A percentile compares a stretch with the other conserved stretches of the same genome.
These are phyloP conservation scores for Phyllotis vaccarum DNA, from an alignment of 2,797 vertebrate species.

Conservation along the genomic window DNA sequence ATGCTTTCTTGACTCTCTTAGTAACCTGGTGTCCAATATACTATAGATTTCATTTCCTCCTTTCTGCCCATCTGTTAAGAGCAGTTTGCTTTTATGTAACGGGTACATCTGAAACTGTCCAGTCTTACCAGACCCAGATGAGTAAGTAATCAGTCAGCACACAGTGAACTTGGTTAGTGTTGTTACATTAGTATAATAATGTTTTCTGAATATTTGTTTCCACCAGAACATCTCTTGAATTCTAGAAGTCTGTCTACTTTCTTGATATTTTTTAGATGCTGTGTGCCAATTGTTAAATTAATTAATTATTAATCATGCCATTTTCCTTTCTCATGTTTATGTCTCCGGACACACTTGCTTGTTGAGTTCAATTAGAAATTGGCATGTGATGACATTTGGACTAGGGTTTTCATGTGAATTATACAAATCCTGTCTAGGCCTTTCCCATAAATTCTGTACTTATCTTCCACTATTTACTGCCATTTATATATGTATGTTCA, in stretches of 20 bases:
- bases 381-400: not conserved
- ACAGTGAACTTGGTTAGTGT: too few relatives aligned
- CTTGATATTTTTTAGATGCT: not conserved
- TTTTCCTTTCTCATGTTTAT: conserved; percentile 3
- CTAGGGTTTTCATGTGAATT: not conserved
- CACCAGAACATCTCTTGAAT: not conserved
- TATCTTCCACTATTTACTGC: not conserved
- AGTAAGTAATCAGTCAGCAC: not conserved
- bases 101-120: not conserved
- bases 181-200: not conserved
- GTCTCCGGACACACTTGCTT: not conserved
- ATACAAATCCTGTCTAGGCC: not conserved
- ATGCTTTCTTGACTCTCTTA: not conserved
- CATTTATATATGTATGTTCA: not conserved
- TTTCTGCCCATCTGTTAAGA: not conserved
- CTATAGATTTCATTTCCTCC: not conserved
- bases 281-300: not conserved
- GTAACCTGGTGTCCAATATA: not conserved
- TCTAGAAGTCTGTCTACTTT: not conserved
- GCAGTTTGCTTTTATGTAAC: not conserved
- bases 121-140: not conserved
- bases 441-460: not conserved
- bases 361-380: not conserved
- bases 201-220: conserved; percentile 11
- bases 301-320: not conserved